Conservation (phyloP, 92 coral and sea anemone species). For the Hydrozoanthus gracilis region DNA sequence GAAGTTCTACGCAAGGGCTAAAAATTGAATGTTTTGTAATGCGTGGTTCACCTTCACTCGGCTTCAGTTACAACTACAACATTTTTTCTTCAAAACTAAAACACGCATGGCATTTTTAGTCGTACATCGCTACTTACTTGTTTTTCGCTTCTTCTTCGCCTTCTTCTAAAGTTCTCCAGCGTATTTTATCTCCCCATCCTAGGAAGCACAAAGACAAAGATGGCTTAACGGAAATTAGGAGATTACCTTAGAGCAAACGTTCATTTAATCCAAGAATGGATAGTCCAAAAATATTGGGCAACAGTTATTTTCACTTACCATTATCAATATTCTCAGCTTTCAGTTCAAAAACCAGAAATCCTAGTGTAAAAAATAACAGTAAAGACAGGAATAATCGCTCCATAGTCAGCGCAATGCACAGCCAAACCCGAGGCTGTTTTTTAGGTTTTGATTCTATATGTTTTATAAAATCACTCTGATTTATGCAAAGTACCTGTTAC, state of each 20-base stretch:
- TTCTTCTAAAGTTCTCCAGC: conserved; percentile 41
- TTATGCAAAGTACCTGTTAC: conserved; percentile 19
- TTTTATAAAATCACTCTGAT: not conserved
- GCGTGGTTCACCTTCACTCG: no score
- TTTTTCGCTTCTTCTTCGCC: conserved; percentile 34
- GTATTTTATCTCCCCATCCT: conserved; percentile 47
- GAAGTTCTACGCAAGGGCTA: no score
- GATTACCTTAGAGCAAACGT: not conserved
- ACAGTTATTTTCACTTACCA: not conserved
- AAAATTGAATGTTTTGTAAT: no score
- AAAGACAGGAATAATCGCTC: not conserved
- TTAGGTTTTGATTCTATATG: conserved; percentile 13
- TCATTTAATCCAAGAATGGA: not conserved
- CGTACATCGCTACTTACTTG: not conserved
- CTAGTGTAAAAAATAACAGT: not conserved
- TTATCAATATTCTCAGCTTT: conserved; percentile 15
- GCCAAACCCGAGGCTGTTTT: not conserved
- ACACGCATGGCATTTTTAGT: no score
- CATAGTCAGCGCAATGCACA: not conserved
- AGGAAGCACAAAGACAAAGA: not conserved
- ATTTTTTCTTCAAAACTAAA: no score
- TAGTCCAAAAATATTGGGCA: not conserved
- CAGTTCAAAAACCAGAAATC: not conserved
- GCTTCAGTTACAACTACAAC: no score
- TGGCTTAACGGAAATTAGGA: not conserved